Evolutionary conservation across 2,888 invertebrate species (phyloP).

Genomic region (Tinea semifulvella): DNA sequence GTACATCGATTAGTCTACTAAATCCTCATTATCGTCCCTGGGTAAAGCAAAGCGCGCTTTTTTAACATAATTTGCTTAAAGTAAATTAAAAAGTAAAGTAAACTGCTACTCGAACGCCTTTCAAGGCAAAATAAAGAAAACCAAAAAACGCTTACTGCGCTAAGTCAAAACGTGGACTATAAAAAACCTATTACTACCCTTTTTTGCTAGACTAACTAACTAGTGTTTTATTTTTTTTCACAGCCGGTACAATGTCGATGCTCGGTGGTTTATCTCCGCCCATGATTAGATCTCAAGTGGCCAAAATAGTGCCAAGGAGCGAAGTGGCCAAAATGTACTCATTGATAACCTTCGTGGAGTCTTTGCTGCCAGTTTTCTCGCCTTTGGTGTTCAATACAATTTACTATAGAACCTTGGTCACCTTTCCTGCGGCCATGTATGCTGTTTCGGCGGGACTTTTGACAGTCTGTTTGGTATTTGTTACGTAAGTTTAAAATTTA

Average conservation of each 20-base stretch:
- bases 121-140: too few species aligned
- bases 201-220: not conserved
- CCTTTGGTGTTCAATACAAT: constrained; percentile 19
- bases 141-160: too few species aligned
- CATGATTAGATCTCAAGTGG: constrained; percentile 20
- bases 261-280: constrained; percentile 18
- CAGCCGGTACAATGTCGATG: constrained; percentile 20
- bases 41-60: too few species aligned
- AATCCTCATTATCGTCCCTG: too few species aligned
- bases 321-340: constrained; percentile 20
- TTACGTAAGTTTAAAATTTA: constrained; percentile 17
- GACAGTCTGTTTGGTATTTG: constrained; percentile 17
- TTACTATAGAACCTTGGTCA: constrained; percentile 16
- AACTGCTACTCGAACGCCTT: too few species aligned
- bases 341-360: constrained; percentile 18
- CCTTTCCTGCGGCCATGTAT: constrained; percentile 20
- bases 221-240: constrained; percentile 11
- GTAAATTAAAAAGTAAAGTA: too few species aligned
- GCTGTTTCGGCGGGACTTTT: constrained; percentile 18
- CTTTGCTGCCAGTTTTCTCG: constrained; percentile 18
- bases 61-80: too few species aligned
- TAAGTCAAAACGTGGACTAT: not conserved
- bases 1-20: too few species aligned
- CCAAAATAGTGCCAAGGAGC: constrained; percentile 17
- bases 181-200: not conserved